Conservation (phyloP, 1,140 invertebrate genomes). For the Musca vetustissima region DNA sequence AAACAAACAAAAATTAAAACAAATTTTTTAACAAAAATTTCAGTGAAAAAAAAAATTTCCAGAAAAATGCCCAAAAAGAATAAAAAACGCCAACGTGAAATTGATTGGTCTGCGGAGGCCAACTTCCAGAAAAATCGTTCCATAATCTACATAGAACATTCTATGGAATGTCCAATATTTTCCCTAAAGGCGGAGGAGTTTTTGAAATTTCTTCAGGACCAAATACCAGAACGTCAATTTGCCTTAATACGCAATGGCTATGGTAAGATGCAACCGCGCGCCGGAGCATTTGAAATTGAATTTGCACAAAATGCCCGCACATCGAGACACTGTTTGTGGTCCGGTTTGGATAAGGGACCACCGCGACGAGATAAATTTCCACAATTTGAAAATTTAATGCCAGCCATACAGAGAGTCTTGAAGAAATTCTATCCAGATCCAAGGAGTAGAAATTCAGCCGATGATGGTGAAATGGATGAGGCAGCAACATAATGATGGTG, state of each 20-base stretch:
- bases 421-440: slow-evolving; percentile 51
- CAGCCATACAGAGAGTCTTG: slow-evolving; percentile 38
- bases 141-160: slow-evolving; percentile 48
- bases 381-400: slow-evolving; percentile 35
- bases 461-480: neutral
- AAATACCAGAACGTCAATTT: slow-evolving; percentile 43
- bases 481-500: too few species aligned
- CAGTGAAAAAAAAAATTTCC: neutral
- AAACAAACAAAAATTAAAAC: neutral
- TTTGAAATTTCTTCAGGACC: slow-evolving; percentile 27
- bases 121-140: slow-evolving; percentile 44
- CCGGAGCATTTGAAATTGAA: slow-evolving; percentile 45
- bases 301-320: slow-evolving; percentile 49
- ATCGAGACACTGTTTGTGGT: slow-evolving; percentile 44
- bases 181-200: slow-evolving; percentile 47
- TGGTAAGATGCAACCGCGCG: slow-evolving; percentile 37
- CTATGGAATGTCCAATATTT: slow-evolving; percentile 48
- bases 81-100: slow-evolving; percentile 34
- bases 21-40: neutral
- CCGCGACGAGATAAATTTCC: slow-evolving; percentile 50
- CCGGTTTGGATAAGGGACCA: slow-evolving; percentile 38
- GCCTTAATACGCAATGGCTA: slow-evolving; percentile 42
- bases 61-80: slow-evolving; percentile 23
- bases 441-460: neutral
- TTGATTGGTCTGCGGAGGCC: slow-evolving; percentile 45